Conservation (phyloP, 2,888 invertebrate genomes). For the Psococerastis gibbosa region DNA sequence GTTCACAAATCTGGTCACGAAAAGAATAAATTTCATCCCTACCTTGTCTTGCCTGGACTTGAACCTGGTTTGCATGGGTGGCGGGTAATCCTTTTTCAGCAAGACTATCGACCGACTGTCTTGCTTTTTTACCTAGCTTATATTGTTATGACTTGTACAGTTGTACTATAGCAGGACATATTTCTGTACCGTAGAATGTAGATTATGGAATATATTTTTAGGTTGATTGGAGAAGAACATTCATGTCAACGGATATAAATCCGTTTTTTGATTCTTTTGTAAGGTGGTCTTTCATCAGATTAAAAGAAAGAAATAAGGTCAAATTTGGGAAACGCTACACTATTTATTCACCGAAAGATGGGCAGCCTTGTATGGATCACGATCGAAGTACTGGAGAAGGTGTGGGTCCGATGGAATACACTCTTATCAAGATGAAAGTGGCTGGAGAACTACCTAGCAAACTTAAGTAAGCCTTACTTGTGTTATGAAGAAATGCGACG, state of each 20-base stretch:
- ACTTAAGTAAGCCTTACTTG: conserved; percentile 51
- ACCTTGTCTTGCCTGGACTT: no score
- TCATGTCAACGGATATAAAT: conserved; percentile 95
- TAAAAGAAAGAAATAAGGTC: conserved; percentile 73
- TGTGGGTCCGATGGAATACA: conserved; percentile 96
- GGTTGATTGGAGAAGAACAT: conserved; percentile 96
- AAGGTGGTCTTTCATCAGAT: conserved; percentile 82
- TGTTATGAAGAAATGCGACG: no score
- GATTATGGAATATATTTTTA: conserved; percentile 24
- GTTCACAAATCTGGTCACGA: no score
- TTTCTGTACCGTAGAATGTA: not conserved
- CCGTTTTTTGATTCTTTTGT: conserved; percentile 97
- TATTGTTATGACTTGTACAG: no score
- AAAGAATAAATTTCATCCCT: no score
- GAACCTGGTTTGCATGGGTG: no score
- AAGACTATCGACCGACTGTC: no score
- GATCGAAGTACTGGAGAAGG: conserved; percentile 92
- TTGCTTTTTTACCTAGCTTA: no score
- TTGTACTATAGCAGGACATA: no score
- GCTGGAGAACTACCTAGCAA: conserved; percentile 49
- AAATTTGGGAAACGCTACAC: conserved; percentile 95
- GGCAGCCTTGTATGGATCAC: conserved; percentile 99
- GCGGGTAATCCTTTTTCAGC: no score
- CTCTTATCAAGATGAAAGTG: conserved; percentile 82
- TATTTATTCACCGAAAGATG: conserved; percentile 88